Conservation (phyloP, 2,888 invertebrate genomes). For the Saturnia japonica region DNA sequence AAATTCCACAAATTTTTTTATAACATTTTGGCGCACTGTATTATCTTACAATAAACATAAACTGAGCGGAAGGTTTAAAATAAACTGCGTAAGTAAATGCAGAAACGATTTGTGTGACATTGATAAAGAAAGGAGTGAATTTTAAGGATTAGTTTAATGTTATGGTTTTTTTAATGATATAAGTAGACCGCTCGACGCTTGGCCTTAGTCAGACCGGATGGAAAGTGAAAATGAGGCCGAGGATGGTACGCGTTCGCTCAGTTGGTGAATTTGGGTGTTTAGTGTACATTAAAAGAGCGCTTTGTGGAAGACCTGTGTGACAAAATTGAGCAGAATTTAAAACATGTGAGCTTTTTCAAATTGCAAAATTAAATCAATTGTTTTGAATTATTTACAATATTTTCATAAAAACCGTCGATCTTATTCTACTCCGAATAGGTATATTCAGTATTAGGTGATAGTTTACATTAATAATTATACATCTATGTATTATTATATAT, state of each 20-base stretch:
- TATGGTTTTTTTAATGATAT: too few relatives aligned
- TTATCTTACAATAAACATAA: conserved; percentile 20
- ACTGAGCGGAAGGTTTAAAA: conserved; percentile 25
- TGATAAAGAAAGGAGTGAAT: not conserved
- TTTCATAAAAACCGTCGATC: conserved; percentile 8
- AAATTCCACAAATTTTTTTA: not conserved
- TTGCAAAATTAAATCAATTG: conserved; percentile 20
- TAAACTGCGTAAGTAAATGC: conserved; percentile 36
- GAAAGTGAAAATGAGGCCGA: too few relatives aligned
- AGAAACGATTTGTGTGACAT: conserved; percentile 24
- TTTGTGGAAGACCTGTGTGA: conserved; percentile 70
- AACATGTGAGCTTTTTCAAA: conserved; percentile 29
- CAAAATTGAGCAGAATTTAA: conserved; percentile 53
- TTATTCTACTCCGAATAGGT: conserved; percentile 32
- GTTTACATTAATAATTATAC: conserved; percentile 43
- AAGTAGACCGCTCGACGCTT: too few relatives aligned
- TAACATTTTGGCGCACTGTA: conserved; percentile 11
- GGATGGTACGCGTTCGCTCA: too few relatives aligned
- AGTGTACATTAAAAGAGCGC: conserved; percentile 30
- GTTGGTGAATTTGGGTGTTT: not conserved
- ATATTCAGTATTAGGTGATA: conserved; percentile 32
- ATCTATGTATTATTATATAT: not conserved
- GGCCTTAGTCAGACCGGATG: too few relatives aligned
- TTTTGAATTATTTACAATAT: conserved; percentile 16
- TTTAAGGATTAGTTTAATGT: not conserved